A percentile compares a stretch with the other conserved stretches of the same genome.
These are phyloP conservation scores for Eudasyphora cyanicolor DNA, from an alignment of 2,888 invertebrate species.

Conservation along the genomic window DNA sequence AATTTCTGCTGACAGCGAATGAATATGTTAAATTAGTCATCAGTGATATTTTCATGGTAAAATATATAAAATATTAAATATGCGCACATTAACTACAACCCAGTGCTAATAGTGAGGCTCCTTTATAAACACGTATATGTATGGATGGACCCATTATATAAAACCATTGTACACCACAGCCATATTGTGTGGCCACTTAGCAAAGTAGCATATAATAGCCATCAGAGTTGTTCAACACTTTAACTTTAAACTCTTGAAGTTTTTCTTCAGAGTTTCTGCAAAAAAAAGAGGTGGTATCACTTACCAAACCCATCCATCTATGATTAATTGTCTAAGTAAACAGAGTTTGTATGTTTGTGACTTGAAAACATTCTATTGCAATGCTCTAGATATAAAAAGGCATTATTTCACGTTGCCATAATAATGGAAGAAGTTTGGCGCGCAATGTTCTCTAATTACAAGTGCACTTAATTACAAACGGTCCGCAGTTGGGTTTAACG, in stretches of 20 bases:
- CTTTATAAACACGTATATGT: no score
- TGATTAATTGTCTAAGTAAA: not conserved
- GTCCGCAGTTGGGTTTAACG: no score
- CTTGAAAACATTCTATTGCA: not conserved
- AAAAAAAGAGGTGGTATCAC: not conserved
- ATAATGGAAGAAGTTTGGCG: no score
- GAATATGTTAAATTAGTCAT: no score
- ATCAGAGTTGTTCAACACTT: not conserved
- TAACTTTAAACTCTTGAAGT: not conserved
- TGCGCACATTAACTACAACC: no score
- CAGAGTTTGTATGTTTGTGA: not conserved
- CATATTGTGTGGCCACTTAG: not conserved
- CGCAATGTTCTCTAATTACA: no score
- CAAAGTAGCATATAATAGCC: no score
- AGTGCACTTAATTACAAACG: no score
- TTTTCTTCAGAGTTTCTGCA: not conserved
- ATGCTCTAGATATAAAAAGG: not conserved
- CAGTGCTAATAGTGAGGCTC: no score
- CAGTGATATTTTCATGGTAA: no score
- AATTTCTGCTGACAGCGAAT: no score
- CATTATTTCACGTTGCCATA: not conserved
- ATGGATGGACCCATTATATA: not conserved
- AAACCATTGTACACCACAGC: not conserved
- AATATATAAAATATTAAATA: no score
- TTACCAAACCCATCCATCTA: not conserved